phyloP scores from a whole-genome alignment of 2,888 invertebrate genomes.

The Sarcophaga rosellei region DNA sequence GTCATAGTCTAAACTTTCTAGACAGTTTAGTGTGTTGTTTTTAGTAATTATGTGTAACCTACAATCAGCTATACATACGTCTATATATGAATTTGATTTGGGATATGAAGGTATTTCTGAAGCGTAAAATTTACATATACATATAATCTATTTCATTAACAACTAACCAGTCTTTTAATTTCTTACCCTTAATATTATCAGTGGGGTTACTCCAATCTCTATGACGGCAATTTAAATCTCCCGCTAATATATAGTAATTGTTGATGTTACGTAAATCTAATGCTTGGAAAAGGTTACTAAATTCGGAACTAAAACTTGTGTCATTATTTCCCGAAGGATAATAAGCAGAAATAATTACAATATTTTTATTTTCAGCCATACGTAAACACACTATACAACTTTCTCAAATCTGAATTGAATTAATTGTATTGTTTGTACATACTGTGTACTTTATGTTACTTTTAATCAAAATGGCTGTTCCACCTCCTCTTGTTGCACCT shows the following conservation, averaged over 20 bases:
- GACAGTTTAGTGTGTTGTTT: too few relatives aligned
- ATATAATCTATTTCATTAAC: slow-evolving; percentile 13
- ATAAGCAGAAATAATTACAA: slow-evolving; percentile 2
- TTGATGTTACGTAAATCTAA: not conserved
- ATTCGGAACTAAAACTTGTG: too few relatives aligned
- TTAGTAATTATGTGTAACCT: too few relatives aligned
- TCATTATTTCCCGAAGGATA: slow-evolving; percentile 1
- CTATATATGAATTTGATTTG: too few relatives aligned
- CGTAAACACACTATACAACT: not conserved
- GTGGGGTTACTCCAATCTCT: not conserved
- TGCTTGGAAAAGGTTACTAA: too few relatives aligned
- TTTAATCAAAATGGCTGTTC: not conserved
- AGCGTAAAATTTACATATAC: slow-evolving; percentile 13
- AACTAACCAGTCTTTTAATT: not conserved
- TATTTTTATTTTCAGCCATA: not conserved
- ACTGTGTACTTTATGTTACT: not conserved
- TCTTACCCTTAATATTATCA: slow-evolving; percentile 11
- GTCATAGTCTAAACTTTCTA: not conserved
- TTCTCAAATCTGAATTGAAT: too few relatives aligned
- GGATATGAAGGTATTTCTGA: too few relatives aligned
- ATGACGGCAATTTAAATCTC: not conserved
- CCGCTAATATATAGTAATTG: slow-evolving; percentile 1
- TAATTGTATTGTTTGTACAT: too few relatives aligned
- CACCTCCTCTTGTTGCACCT: not conserved
- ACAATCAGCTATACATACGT: too few relatives aligned